Conservation (phyloP, 2,888 invertebrate genomes). For the Drosophila monieri region DNA sequence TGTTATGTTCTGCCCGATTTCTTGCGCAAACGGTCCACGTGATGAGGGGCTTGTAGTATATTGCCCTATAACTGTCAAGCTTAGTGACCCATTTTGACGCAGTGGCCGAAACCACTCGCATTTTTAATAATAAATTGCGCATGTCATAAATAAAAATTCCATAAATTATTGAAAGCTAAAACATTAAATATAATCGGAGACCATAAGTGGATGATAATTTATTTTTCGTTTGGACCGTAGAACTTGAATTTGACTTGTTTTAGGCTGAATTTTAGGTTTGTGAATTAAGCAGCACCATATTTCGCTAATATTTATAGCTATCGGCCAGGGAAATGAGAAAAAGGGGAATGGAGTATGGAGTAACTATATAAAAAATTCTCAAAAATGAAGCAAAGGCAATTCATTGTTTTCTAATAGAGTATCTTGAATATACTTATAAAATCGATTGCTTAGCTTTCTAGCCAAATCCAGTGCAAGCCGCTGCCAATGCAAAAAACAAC, state of each 20-base stretch:
- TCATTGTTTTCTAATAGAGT: neutral
- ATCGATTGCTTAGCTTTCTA: constrained; percentile 27
- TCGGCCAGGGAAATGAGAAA: neutral
- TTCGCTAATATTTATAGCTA: constrained; percentile 45
- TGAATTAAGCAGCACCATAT: constrained; percentile 12
- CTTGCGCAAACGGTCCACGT: constrained; percentile 2
- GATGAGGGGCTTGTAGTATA: constrained; percentile 44
- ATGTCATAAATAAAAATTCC: constrained; percentile 68
- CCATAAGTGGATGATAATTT: constrained; percentile 70
- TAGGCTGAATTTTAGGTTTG: constrained; percentile 5
- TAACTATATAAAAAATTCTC: neutral
- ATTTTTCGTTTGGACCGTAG: constrained; percentile 54
- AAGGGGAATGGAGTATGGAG: neutral
- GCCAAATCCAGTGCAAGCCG: constrained; percentile 11
- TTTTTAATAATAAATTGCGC: constrained; percentile 56
- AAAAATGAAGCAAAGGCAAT: neutral
- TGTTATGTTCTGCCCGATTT: constrained; percentile 42
- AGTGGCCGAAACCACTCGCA: constrained; percentile 25
- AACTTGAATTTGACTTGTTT: constrained; percentile 75
- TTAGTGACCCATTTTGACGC: constrained; percentile 74
- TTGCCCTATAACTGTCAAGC: constrained; percentile 73
- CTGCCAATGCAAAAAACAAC: constrained; percentile 50
- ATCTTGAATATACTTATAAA: neutral
- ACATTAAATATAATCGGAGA: constrained; percentile 32
- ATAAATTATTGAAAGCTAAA: constrained; percentile 55